These are phyloP conservation scores for Laodelphax striatellus DNA, from an alignment of 1,140 invertebrate genomes.

Conservation along the genomic window DNA sequence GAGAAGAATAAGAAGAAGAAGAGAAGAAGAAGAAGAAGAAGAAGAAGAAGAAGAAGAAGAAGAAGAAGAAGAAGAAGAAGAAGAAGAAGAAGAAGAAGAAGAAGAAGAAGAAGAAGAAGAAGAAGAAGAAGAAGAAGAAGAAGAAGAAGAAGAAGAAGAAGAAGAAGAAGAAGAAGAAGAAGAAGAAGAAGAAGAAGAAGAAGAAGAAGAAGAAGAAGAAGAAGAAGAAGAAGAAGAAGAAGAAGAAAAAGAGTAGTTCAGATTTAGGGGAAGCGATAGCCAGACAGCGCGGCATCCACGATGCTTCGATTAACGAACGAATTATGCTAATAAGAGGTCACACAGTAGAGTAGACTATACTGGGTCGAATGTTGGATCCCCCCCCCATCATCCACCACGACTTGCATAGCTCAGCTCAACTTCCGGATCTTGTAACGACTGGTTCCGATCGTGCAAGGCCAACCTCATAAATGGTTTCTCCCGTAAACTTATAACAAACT, in stretches of 20 bases:
- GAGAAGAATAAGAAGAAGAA: no score
- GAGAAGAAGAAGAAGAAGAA: not conserved
- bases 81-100: not conserved
- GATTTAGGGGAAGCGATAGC: not conserved
- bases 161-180: not conserved
- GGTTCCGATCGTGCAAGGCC: no score
- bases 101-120: not conserved
- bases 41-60: not conserved
- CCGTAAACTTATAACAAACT: no score
- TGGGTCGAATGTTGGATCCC: no score
- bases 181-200: not conserved
- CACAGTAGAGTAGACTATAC: no score
- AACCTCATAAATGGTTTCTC: no score
- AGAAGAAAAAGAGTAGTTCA: not conserved
- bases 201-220: not conserved
- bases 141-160: not conserved
- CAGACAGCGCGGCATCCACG: no score
- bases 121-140: not conserved
- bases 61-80: not conserved
- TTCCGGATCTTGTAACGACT: no score
- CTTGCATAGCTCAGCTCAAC: no score
- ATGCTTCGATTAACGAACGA: no score
- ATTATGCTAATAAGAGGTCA: no score
- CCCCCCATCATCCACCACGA: no score
- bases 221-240: not conserved